Base-by-base conservation (phyloP, 2,888 invertebrate genomes). In the Rapana venosa region DNA sequence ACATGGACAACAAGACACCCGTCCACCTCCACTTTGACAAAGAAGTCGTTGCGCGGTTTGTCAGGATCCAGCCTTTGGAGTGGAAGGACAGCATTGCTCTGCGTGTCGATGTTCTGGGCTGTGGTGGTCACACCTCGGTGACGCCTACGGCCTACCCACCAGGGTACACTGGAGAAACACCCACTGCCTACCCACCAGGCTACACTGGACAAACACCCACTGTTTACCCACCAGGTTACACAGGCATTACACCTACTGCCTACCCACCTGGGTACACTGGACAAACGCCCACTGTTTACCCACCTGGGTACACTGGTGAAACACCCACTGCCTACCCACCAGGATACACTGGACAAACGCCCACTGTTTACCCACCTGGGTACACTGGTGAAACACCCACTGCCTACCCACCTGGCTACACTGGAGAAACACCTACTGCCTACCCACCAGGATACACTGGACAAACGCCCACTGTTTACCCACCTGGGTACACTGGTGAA, bases 61-160 rank as follows among this genome's bases (percentile, higher is more conserved):
- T 95, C 11, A 90, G 94, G 47, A 92, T 95, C 15, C 89, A 93
- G 30, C 95, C 95, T 2, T 83, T 92, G n/a, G 92, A 92, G 66
- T 95, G 94, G 93, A 88, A 93, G 74, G 89, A 90, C 26, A 91
- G 88, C 58, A 93, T 94, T 85, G 94, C 94, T 2, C 86, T 95
- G 47, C 79, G 95, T 87, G 91, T 94, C 91, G 94, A 95, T 70
- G 89, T 94, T 5, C 91, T 95, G 15, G 92, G 93, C 0, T 95
- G 95, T 85, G 56, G 81, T 26, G 89, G 70, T 70, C 58, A 20
- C 32, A 70, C 26, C 66, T 84, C 70, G 84, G 74, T 79, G 85
- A 89, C 66, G n/a, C 66, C 81, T 20, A 66, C 26, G 11, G 36
- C 61, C 30, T 84, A 84, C 84, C 84, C 84, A 30, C 84, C 84